Evolutionary conservation across 2,113 vertebrate genomes (phyloP).

Genomic region (Amphiprion ocellaris): DNA sequence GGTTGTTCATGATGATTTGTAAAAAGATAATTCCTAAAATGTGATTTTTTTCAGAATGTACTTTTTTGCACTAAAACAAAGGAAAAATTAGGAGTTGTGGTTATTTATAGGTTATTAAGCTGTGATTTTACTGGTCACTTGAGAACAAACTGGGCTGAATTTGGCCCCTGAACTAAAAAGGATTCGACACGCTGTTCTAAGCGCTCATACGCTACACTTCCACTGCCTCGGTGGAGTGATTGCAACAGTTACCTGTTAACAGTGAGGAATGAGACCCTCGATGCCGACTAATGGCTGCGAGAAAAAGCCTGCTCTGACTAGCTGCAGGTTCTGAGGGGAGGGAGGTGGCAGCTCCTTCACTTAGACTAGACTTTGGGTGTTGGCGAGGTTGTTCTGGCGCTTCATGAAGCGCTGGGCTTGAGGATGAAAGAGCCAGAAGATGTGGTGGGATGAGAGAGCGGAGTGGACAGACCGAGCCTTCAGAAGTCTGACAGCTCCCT

Average conservation of each 20-base stretch:
- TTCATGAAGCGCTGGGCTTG: neutral
- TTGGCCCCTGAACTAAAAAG: too few species aligned
- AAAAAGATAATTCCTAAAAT: too few species aligned
- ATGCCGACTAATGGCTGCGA: slow-evolving; percentile 39
- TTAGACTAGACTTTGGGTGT: slow-evolving; percentile 19
- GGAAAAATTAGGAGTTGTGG: too few species aligned
- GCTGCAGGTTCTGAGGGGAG: slow-evolving; percentile 1
- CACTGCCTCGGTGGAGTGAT: slow-evolving; percentile 27
- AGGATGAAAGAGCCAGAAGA: slow-evolving; percentile 55
- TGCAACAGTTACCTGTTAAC: slow-evolving; percentile 51
- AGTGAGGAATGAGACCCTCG: slow-evolving; percentile 41
- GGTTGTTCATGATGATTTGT: too few species aligned
- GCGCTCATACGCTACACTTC: too few species aligned
- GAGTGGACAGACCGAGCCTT: slow-evolving; percentile 37
- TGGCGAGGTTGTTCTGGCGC: slow-evolving; percentile 28
- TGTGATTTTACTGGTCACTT: too few species aligned
- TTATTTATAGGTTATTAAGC: too few species aligned
- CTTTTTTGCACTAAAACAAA: too few species aligned
- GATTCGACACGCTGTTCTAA: too few species aligned
- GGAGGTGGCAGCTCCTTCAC: neutral
- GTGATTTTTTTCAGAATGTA: too few species aligned
- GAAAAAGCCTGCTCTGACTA: slow-evolving; percentile 36
- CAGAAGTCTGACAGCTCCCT: slow-evolving; percentile 58
- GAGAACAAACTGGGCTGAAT: too few species aligned
- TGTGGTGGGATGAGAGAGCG: slow-evolving; percentile 9